Percentiles rank a stretch among this genome's conserved stretches.
These are phyloP conservation scores for Epinephelus moara DNA, from an alignment of 2,113 vertebrate species.

Conservation along the genomic window DNA sequence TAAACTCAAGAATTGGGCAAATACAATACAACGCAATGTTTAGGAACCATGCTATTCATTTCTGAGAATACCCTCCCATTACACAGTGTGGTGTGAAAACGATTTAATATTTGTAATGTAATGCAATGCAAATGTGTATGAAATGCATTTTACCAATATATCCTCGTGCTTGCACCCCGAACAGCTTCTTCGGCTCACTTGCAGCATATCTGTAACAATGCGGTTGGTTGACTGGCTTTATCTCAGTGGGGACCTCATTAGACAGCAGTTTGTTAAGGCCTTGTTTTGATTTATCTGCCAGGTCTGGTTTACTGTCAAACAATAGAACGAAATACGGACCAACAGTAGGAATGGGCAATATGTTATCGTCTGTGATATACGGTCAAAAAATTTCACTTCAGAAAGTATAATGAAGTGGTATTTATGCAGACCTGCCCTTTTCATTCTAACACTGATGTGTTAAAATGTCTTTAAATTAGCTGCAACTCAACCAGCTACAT, in stretches of 20 bases:
- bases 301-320: conserved; percentile 86
- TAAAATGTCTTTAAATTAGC: too few relatives aligned
- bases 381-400: too few relatives aligned
- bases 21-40: neutral
- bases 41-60: neutral
- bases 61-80: neutral
- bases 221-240: conserved; percentile 89
- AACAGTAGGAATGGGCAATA: too few relatives aligned
- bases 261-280: conserved; percentile 90
- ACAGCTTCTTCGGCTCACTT: conserved; percentile 88
- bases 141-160: conserved; percentile 88
- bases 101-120: neutral
- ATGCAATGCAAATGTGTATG: neutral
- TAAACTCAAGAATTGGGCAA: neutral
- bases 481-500: too few relatives aligned
- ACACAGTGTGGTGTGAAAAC: neutral
- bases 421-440: too few relatives aligned
- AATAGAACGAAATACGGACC: conserved; percentile 15
- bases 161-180: conserved; percentile 94
- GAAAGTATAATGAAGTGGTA: too few relatives aligned
- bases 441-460: too few relatives aligned
- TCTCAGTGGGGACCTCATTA: conserved; percentile 92
- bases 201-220: conserved; percentile 64
- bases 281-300: conserved; percentile 85
- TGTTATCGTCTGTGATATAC: too few relatives aligned